Base-by-base conservation (phyloP, 2,888 invertebrate species). In the Pammene aurita region DNA sequence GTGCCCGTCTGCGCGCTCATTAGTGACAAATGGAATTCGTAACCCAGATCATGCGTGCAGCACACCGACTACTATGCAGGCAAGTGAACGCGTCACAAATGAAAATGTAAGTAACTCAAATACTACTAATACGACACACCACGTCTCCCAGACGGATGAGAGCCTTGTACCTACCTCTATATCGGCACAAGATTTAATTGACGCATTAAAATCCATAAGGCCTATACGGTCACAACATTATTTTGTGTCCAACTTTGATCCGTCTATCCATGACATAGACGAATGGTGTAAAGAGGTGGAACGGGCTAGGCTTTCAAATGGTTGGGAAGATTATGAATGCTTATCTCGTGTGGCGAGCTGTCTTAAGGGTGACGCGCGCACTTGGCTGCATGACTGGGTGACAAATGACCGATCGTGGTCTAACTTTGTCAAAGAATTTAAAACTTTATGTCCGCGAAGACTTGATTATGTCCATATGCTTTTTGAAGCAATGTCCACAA, bases 251-350 rank as follows among this genome's bases (percentile, higher is more conserved):
- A 55, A 44, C 50, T 70, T 66, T 44, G 72, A 70, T 7, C 71
- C 72, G 6, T 61, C 13, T 54, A 16, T 73, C n/a, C 71, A 72
- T 34, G 71, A 73, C 18, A 65, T 73, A 35, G 67, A 72, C 61
- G 55, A 38, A 6, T 73, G 72, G 73, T 72, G 72, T 16, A 66
- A 55, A 44, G 72, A 73, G 35, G 72, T 74, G 9, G 74, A 74
- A 10, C 64, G 70, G 2, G 74, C 46, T 9, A 60, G 62, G 18
- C 18, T 18, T 10, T 13, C 26, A 11, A 58, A 58, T 14, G 42
- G 44, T 0, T 58, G 58, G 58, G 26, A 44, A 7, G 58, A 58
- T 42, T 42, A 42, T 5, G 58, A 58, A 14, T 58, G 58, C 13
- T 58, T 58, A n/a, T 58, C 58, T 7, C 44, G 58, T 7, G 42